phyloP scores from a whole-genome alignment of 2,888 invertebrate species.

The Epistrophe eligans region DNA sequence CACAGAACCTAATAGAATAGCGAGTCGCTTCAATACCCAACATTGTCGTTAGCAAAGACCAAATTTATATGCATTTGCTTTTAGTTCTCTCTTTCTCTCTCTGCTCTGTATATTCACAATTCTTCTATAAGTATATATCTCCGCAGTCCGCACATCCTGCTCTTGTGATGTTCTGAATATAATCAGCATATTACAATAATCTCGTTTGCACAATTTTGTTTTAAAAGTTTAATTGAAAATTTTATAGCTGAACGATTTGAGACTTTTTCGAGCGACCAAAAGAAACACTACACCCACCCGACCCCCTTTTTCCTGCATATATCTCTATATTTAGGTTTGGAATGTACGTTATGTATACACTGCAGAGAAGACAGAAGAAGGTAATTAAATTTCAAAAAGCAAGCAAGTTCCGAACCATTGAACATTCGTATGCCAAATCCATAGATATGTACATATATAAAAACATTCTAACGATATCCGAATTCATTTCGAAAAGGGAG shows the following conservation, averaged over 20 bases:
- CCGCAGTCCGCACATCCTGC: neutral
- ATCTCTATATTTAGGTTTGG: neutral
- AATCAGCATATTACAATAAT: constrained; percentile 75
- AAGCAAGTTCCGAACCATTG: constrained; percentile 55
- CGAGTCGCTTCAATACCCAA: constrained; percentile 9
- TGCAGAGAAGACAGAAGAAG: constrained; percentile 34
- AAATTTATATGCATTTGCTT: constrained; percentile 58
- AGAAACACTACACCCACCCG: neutral
- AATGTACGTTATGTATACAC: neutral
- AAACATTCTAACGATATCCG: constrained; percentile 40
- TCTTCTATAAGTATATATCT: neutral
- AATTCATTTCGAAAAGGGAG: constrained; percentile 32
- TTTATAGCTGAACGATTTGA: constrained; percentile 75
- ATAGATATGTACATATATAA: constrained; percentile 7
- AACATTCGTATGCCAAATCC: constrained; percentile 27
- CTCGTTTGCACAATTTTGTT: constrained; percentile 74
- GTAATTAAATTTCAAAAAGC: constrained; percentile 66
- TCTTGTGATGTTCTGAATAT: constrained; percentile 45
- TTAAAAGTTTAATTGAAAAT: constrained; percentile 75
- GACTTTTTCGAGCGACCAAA: constrained; percentile 48
- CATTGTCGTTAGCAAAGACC: constrained; percentile 56
- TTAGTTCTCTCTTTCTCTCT: neutral
- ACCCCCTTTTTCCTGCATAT: no score
- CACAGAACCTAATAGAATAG: constrained; percentile 12
- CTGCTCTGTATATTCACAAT: neutral